A percentile compares a stretch with the other conserved stretches of the same genome.
phyloP scores from a whole-genome alignment of 2,888 invertebrate genomes.

The Meiosimyza decipiens region DNA sequence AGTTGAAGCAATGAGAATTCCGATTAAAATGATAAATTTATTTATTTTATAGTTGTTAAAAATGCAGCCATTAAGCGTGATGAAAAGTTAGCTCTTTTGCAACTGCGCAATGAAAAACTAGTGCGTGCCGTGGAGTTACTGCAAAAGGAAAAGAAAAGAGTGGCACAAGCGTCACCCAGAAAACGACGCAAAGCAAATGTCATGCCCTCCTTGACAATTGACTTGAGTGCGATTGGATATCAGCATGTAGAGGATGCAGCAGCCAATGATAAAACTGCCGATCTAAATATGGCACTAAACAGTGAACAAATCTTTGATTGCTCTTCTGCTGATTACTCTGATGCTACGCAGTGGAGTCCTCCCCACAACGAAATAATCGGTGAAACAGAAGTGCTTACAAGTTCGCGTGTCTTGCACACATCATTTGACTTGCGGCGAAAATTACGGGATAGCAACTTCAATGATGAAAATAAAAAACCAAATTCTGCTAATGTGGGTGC shows the following conservation, averaged over 20 bases:
- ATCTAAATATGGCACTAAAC: slow-evolving; percentile 60
- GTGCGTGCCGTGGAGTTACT: slow-evolving; percentile 47
- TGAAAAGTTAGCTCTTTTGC: slow-evolving; percentile 43
- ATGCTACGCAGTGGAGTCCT: slow-evolving; percentile 35
- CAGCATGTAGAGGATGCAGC: slow-evolving; percentile 12
- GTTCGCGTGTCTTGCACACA: slow-evolving; percentile 44
- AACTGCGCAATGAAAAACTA: slow-evolving; percentile 50
- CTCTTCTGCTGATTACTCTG: slow-evolving; percentile 4
- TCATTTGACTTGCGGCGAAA: slow-evolving; percentile 11
- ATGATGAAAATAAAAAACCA: background rate
- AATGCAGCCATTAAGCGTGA: slow-evolving; percentile 41
- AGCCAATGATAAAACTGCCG: background rate
- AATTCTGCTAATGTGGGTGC: background rate
- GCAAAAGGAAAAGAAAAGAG: slow-evolving; percentile 29
- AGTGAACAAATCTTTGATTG: slow-evolving; percentile 49
- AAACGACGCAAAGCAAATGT: slow-evolving; percentile 35
- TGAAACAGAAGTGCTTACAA: slow-evolving; percentile 52
- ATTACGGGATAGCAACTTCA: background rate
- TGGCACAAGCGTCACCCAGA: background rate
- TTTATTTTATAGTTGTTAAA: slow-evolving; percentile 42
- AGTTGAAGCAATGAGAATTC: slow-evolving; percentile 30
- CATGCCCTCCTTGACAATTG: background rate
- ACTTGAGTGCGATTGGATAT: background rate
- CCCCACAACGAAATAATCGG: slow-evolving; percentile 51
- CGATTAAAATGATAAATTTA: background rate